Base-by-base conservation (phyloP, 2,888 invertebrate genomes). In the Aphodius granarius region DNA sequence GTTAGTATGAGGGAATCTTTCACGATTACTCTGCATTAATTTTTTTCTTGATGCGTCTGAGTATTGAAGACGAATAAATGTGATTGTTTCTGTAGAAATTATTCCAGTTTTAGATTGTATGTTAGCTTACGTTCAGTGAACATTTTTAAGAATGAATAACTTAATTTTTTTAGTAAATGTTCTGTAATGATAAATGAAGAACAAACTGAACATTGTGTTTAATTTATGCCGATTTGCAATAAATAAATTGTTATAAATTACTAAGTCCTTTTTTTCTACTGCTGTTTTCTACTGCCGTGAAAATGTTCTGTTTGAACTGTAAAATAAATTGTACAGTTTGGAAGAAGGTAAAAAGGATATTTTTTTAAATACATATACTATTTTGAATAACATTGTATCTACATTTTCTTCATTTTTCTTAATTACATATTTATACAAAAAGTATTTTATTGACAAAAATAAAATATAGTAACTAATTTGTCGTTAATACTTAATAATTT, bases 1-100 rank as follows among this genome's bases (percentile, higher is more conserved):
- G 93, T 97, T 72, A 93, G 91, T 83, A 93, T 98, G 89, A 91
- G 92, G 22, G 91, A 93, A 78, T 92, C 94, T 80, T 98, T 87
- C 80, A 84, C 81, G 18, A 84, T 87, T 78, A 83, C 79, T 17
- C 75, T 82, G 17, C 73, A 79, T 71, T 81, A 79, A 73, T 43
- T 19, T 63, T n/a, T 16, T 3, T 68, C 6, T 9, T 74, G 43
- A 20, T 68, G 20, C 21, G 21, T 68, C n/a, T 68, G 68, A 68
- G 16, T 21, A 68, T 20, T 21, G 13, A 6, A 68, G 16, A 22
- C 22, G 68, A 68, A 68, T 68, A 68, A 68, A 68, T 68, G 68
- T 68, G 68, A 68, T 68, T 68, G 15, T 68, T 68, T 43, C 43
- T 43, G 6, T 43, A 43, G 43, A 43, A 43, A 43, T 9, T 43